Evolutionary conservation across 2,797 vertebrate species (phyloP).

Genomic region (Ciconia nigra): DNA sequence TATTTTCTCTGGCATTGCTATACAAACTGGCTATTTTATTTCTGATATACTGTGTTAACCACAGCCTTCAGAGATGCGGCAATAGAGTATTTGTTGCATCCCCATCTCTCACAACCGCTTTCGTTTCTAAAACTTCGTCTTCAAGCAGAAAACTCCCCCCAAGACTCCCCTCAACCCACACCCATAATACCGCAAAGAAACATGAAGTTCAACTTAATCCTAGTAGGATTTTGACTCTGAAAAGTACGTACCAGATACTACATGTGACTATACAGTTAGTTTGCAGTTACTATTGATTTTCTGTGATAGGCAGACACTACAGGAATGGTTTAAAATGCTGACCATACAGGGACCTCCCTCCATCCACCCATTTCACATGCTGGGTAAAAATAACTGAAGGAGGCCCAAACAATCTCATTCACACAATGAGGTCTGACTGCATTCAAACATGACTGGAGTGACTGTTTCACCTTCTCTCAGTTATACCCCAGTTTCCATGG

Average conservation of each 20-base stretch:
- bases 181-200: not conserved
- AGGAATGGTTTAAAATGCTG: not conserved
- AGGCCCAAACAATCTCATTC: not conserved
- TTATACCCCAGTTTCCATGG: not conserved
- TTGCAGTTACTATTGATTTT: not conserved
- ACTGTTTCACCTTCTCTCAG: not conserved
- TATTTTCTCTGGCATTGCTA: not conserved
- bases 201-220: not conserved
- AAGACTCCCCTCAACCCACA: not conserved
- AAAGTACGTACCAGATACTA: not conserved
- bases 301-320: not conserved
- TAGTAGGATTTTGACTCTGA: not conserved
- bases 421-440: not conserved
- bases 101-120: not conserved
- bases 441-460: not conserved
- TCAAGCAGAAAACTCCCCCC: not conserved
- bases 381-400: not conserved
- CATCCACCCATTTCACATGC: rapidly evolving
- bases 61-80: not conserved
- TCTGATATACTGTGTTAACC: not conserved
- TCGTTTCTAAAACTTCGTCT: not conserved
- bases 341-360: not conserved
- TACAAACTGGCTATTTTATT: not conserved
- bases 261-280: not conserved
- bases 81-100: not conserved